Base-by-base conservation (phyloP, 2,888 invertebrate species). In the Tubulanus polymorphus region DNA sequence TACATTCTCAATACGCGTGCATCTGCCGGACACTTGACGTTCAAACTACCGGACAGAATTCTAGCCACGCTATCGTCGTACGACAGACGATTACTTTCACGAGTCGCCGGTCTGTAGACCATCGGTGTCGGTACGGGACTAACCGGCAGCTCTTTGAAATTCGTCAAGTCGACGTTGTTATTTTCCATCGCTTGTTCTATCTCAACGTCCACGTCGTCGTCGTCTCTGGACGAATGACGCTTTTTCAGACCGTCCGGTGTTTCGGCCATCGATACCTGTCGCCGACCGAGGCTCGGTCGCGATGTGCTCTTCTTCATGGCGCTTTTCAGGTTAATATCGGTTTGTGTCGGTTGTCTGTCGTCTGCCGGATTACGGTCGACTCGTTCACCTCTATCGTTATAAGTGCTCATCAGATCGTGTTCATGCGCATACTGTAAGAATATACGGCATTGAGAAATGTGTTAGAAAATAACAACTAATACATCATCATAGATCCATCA, bases 51-150 rank as follows among this genome's bases (percentile, higher is more conserved):
- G 37, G 62, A 46, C 8, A 75, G 56, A 26, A 73, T 65, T 47
- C 63, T 61, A 5, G 52, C 57, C 55, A 69, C 65, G 32, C 61
- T 59, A 28, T 73, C 73, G 8, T 56, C 62, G 15, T 59, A 53
- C 10, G 56, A 59, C 2, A 69, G 48, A 53, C 65, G 57, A 18
- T 63, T 63, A 51, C 63, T 66, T 29, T 70, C 71, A 18, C 70
- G 54, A 1, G 71, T 70, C 55, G 64, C 59, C 20, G 71, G 72
- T 49, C 73, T 55, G 47, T 57, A 55, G 26, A 70, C 59, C 29
- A 62, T 53, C 1, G 73, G 71, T 1, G 71, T 72, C 12, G 67
- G 68, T 5, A 72, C 67, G 1, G 72, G 72, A 53, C 69, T 69
- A 1, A 69, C 57, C 25, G 61, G 60, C 23, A 67, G 48, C 6